Percentiles rank a stretch among this genome's conserved stretches.
Conservation (phyloP, 2,113 vertebrate species). For the Cichladusa arquata region DNA sequence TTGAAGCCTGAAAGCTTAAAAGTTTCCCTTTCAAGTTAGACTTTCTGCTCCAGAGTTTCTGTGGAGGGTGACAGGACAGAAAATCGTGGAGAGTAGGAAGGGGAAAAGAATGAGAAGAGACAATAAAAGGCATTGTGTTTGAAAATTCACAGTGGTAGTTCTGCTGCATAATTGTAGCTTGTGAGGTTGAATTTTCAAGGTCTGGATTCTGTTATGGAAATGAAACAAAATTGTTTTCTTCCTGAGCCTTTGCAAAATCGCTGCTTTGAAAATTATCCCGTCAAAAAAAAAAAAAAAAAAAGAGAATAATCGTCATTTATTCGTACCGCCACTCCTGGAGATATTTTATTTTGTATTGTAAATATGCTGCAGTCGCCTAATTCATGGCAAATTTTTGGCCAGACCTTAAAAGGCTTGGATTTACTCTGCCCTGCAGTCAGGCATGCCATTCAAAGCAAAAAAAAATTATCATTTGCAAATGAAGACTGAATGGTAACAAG, state of each 20-base stretch:
- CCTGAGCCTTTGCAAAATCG: conserved; percentile 79
- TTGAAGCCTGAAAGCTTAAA: not conserved
- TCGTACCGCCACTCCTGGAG: conserved; percentile 63
- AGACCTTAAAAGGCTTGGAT: conserved; percentile 73
- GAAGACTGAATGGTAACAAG: conserved; percentile 57
- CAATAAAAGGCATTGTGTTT: conserved; percentile 32
- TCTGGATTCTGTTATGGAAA: conserved; percentile 91
- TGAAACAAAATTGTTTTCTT: conserved; percentile 93
- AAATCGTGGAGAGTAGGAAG: conserved; percentile 1
- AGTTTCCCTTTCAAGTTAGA: not conserved
- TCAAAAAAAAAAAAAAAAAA: conserved; percentile 50
- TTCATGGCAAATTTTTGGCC: conserved; percentile 82
- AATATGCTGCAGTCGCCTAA: conserved; percentile 72
- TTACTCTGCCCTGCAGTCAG: conserved; percentile 70
- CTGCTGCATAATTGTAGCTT: conserved; percentile 42
- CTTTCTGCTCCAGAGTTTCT: not conserved
- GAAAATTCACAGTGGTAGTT: not conserved
- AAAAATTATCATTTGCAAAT: conserved; percentile 65
- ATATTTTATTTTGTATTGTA: conserved; percentile 63
- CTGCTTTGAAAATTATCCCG: conserved; percentile 81
- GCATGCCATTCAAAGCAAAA: conserved; percentile 45
- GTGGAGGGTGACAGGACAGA: conserved; percentile 28
- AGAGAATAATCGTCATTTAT: conserved; percentile 74
- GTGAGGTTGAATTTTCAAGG: conserved; percentile 42
- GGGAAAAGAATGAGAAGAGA: conserved; percentile 45